A percentile compares a stretch with the other conserved stretches of the same genome.
Conservation (phyloP, 2,888 invertebrate genomes). For the Drosophila austrosaltans region DNA sequence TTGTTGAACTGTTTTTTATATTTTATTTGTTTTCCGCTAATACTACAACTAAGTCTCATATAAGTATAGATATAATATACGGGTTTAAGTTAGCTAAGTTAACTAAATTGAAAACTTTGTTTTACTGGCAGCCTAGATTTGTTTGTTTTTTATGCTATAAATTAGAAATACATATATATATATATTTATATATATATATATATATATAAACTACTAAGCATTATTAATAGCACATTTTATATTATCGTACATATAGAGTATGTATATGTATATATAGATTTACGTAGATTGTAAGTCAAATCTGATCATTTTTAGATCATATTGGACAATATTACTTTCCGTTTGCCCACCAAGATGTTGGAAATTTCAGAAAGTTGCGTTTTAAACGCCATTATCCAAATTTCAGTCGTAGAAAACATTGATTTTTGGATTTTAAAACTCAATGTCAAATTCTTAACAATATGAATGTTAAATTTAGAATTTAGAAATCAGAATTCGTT, state of each 20-base stretch:
- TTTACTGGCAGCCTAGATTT: conserved; percentile 54
- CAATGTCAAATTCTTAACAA: conserved; percentile 4
- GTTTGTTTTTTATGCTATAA: background rate
- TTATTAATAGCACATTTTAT: conserved; percentile 52
- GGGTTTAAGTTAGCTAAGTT: conserved; percentile 35
- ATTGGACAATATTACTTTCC: background rate
- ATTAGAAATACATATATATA: conserved; percentile 19
- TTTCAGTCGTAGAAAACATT: conserved; percentile 3
- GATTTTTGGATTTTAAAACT: conserved; percentile 1
- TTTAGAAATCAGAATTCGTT: background rate
- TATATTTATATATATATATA: conserved; percentile 10
- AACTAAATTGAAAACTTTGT: conserved; percentile 59
- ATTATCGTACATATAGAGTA: background rate
- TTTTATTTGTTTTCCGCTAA: conserved; percentile 28
- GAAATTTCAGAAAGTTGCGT: too few species aligned
- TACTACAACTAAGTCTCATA: conserved; percentile 11
- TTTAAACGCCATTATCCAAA: background rate
- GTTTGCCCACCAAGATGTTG: too few species aligned
- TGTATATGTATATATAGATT: background rate
- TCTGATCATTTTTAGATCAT: background rate
- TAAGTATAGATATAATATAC: conserved; percentile 9
- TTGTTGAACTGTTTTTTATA: conserved; percentile 1
- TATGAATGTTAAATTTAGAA: background rate
- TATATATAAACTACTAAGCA: conserved; percentile 36
- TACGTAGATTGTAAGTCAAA: conserved; percentile 9